A percentile compares a stretch with the other conserved stretches of the same genome.
Conservation (phyloP, 2,797 vertebrate species). For the Chromobotia macracanthus region DNA sequence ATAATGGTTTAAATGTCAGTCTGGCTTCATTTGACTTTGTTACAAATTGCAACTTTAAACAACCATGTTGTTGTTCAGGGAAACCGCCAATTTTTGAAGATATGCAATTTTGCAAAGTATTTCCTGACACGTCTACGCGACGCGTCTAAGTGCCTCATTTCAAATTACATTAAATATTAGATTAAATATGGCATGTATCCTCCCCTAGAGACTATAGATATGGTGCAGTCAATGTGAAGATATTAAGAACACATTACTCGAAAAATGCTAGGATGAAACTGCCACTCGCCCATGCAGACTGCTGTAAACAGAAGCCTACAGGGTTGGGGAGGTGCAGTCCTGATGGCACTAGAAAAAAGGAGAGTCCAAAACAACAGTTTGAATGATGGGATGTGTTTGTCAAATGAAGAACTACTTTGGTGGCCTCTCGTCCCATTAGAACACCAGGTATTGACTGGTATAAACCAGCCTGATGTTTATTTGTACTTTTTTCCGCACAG, state of each 20-base stretch:
- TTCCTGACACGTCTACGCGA: no score
- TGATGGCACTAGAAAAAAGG: not conserved
- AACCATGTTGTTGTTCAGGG: not conserved
- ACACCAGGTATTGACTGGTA: slow-evolving; percentile 41
- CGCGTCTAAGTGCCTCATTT: no score
- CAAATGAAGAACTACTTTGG: slow-evolving; percentile 53
- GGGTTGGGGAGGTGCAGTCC: not conserved
- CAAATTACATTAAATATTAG: not conserved
- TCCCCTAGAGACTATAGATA: not conserved
- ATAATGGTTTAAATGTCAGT: no score
- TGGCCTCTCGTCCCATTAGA: slow-evolving; percentile 46
- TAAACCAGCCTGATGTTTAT: slow-evolving; percentile 41
- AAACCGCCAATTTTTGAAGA: no score
- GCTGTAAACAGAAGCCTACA: not conserved
- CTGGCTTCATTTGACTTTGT: no score
- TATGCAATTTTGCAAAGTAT: not conserved
- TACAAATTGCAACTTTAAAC: not conserved
- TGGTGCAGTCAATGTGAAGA: slow-evolving; percentile 11
- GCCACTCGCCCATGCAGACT: not conserved
- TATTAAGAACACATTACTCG: slow-evolving; percentile 14
- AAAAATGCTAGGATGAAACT: not conserved
- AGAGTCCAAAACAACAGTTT: slow-evolving; percentile 9
- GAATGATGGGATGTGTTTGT: slow-evolving; percentile 46
- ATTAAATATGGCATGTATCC: not conserved
- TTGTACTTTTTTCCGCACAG: slow-evolving; percentile 17